Evolutionary conservation across 2,797 vertebrate species (phyloP).

Genomic region (Diglossa cyanea): DNA sequence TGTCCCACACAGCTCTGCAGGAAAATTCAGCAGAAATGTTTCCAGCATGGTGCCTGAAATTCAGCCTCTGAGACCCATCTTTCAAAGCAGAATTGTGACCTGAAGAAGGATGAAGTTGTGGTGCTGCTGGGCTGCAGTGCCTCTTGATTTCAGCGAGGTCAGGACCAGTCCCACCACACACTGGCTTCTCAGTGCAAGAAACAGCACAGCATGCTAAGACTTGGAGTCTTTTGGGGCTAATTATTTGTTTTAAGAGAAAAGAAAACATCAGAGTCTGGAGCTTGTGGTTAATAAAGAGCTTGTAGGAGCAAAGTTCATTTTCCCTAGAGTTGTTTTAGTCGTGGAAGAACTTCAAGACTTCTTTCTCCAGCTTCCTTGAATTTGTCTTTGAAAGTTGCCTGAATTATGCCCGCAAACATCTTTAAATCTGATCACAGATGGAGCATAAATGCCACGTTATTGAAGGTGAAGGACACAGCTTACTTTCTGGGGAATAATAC

Average conservation of each 20-base stretch:
- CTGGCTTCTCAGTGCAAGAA: not conserved
- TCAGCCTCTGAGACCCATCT: not conserved
- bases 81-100: not conserved
- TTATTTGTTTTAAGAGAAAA: not conserved
- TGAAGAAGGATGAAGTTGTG: fast-evolving
- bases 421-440: constrained; percentile 60
- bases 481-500: constrained; percentile 47
- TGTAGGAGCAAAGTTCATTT: not conserved
- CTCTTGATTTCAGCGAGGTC: not conserved
- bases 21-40: not conserved
- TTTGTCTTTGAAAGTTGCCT: constrained; percentile 7
- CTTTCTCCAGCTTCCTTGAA: not conserved
- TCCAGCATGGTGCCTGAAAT: not conserved
- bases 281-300: not conserved
- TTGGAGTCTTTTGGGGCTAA: not conserved
- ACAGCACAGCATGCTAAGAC: not conserved
- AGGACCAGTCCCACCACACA: fast-evolving
- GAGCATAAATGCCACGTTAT: constrained; percentile 28
- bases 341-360: not conserved
- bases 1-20: not conserved
- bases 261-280: not conserved
- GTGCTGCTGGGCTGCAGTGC: not conserved
- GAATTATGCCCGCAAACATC: constrained; percentile 4
- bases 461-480: constrained; percentile 54
- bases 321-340: not conserved